Conservation (phyloP, 2,888 invertebrate species). For the Laspeyria flexula region DNA sequence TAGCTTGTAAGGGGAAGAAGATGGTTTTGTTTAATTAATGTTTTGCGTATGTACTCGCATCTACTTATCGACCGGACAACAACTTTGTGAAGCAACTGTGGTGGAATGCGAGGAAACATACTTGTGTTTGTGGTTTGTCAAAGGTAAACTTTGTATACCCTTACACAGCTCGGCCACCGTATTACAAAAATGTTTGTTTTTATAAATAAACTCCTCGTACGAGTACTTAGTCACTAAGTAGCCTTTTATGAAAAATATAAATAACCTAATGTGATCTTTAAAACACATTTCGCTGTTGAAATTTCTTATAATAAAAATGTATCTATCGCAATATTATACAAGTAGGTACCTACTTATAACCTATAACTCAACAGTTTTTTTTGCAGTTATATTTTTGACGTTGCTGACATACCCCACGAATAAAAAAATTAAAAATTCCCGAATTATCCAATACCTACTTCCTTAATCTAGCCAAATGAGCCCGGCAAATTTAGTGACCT, state of each 20-base stretch:
- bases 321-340: neutral
- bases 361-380: no score
- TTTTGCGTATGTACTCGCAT: conserved; percentile 26
- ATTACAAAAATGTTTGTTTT: conserved; percentile 20
- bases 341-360: no score
- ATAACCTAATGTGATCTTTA: no score
- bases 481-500: no score
- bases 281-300: no score
- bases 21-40: conserved; percentile 22
- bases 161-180: conserved; percentile 36
- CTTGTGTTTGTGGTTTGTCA: conserved; percentile 60
- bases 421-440: no score
- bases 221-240: neutral
- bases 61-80: conserved; percentile 34
- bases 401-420: no score
- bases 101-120: conserved; percentile 35
- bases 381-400: no score
- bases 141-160: conserved; percentile 56
- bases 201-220: neutral
- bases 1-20: conserved; percentile 8
- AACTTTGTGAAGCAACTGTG: conserved; percentile 44
- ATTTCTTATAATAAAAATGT: no score
- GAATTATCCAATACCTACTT: no score
- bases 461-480: no score
- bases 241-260: no score